Evolutionary conservation across 2,797 vertebrate genomes (phyloP), one percentile per base, ranked within the genome.

Genomic region (Bovichtus variegatus): DNA sequence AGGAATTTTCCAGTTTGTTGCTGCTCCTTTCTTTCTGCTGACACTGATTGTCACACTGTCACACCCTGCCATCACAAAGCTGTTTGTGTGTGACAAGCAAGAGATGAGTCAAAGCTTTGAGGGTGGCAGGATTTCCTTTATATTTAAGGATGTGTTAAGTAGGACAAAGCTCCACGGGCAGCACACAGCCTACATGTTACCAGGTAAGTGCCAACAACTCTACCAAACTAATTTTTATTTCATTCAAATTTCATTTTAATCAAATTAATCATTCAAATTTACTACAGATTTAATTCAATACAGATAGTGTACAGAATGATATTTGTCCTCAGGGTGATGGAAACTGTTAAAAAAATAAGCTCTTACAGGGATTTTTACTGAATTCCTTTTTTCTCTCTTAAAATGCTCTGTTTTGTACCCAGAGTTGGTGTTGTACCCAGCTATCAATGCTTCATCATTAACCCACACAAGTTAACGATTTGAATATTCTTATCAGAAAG

Each of bases 61-160:
- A 74, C 57, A 59, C 58, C 3, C 23, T 60, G 23, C 38, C 40
- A 25, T 38, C 15, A 2, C 25, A 13, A 16, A 58, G 55, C 58
- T 59, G 58, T 60, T 58, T 27, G 38, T 11, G 15, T 1, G 21
- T 18, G 41, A 58, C 12, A 34, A 40, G 9, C 21, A 44, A 63
- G 49, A 75, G 40, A 64, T 73, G 57, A 74, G 61, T 82, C 55
- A 80, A 60, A 68, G n/a, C 5, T n/a, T 8, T 34, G 25, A 8
- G 3, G 8, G 21, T 36, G 66, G 80, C 75, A 67, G 78, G 77
- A 46, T 74, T 86, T 83, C 77, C 57, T 78, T 27, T 38, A 19
- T 13, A 15, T 27, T 72, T 1, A 29, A 29, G 9, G 15, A 61
- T 29, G 50, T 41, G 21, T 36, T 36, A 9, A 55, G 34, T 2